Evolutionary conservation across 2,113 vertebrate species (phyloP).

Genomic region (Genyomyrus donnyi): DNA sequence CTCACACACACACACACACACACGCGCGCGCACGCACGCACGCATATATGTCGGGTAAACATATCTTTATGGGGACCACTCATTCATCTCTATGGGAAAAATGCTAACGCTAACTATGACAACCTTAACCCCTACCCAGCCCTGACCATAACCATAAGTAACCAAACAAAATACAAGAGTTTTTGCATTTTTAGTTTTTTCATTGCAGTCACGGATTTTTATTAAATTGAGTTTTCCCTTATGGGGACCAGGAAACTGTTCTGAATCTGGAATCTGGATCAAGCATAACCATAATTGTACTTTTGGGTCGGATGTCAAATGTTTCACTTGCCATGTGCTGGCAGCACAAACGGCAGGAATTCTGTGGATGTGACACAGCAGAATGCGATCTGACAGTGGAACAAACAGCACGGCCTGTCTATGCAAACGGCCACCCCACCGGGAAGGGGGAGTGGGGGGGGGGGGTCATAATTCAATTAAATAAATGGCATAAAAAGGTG

Average conservation of each 20-base stretch:
- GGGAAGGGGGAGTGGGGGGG: not conserved
- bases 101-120: no score
- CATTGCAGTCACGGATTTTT: no score
- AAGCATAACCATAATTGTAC: not conserved
- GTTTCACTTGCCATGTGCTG: not conserved
- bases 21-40: not conserved
- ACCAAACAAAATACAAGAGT: no score
- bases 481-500: not conserved
- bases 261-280: not conserved
- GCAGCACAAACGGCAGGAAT: not conserved
- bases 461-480: not conserved
- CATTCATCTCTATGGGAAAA: no score
- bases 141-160: no score
- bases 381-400: not conserved
- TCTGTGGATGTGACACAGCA: not conserved
- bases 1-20: not conserved
- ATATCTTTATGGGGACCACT: no score
- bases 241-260: no score
- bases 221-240: not conserved
- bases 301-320: not conserved
- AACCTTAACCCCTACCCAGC: no score
- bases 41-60: no score
- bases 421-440: not conserved
- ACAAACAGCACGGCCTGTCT: no score
- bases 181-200: no score